A percentile compares a stretch with the other conserved stretches of the same genome.
phyloP scores from a whole-genome alignment of 1,140 invertebrate species.

The Paracyclopina nana region DNA sequence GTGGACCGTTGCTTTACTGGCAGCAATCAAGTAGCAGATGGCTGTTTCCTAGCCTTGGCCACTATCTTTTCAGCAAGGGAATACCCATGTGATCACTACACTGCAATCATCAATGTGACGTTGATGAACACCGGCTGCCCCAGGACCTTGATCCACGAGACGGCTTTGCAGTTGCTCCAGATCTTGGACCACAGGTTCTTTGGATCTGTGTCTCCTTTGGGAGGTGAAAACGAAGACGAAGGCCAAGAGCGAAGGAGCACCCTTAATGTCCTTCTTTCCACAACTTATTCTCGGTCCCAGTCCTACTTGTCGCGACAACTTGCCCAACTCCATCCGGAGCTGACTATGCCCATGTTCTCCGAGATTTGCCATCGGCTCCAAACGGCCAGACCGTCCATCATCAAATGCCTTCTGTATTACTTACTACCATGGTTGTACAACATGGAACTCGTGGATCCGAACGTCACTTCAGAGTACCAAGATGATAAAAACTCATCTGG shows the following conservation, averaged over 20 bases:
- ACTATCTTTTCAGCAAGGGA: slow-evolving; percentile 93
- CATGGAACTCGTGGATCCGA: slow-evolving; percentile 93
- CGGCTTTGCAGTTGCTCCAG: slow-evolving; percentile 77
- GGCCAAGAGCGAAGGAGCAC: slow-evolving; percentile 25
- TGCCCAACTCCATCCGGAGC: slow-evolving; percentile 76
- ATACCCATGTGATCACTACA: slow-evolving; percentile 96
- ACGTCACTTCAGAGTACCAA: slow-evolving; percentile 49
- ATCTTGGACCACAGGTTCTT: slow-evolving; percentile 87
- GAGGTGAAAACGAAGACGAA: slow-evolving; percentile 21
- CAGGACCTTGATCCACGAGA: slow-evolving; percentile 68
- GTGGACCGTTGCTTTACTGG: slow-evolving; percentile 94
- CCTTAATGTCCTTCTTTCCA: slow-evolving; percentile 58
- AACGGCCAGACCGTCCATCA: slow-evolving; percentile 71
- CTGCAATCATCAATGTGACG: slow-evolving; percentile 89
- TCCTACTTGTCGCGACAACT: slow-evolving; percentile 74
- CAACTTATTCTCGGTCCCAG: slow-evolving; percentile 74
- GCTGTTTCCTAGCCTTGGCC: slow-evolving; percentile 81
- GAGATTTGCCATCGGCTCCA: slow-evolving; percentile 93
- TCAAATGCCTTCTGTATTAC: slow-evolving; percentile 72
- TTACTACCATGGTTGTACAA: slow-evolving; percentile 92
- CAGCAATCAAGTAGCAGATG: slow-evolving; percentile 64
- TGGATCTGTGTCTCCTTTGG: slow-evolving; percentile 47
- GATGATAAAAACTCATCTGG: slow-evolving; percentile 32
- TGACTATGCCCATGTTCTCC: slow-evolving; percentile 98
- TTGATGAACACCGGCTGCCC: slow-evolving; percentile 88